Percentiles rank a stretch among this genome's conserved stretches.
phyloP scores from a whole-genome alignment of 2,797 vertebrate species.

The Anabas testudineus region DNA sequence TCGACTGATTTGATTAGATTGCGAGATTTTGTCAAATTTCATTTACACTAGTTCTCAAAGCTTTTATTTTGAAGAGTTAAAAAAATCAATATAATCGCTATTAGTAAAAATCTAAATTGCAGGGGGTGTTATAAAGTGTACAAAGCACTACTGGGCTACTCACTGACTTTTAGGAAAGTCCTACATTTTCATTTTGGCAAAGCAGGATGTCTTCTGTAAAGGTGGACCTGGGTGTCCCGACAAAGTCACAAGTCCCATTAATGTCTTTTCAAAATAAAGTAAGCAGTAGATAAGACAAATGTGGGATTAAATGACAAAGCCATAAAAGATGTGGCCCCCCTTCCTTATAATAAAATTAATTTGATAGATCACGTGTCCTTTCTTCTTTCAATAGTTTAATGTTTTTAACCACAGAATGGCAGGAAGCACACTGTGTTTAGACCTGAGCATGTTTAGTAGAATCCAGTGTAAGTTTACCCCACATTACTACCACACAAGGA shows the following conservation, averaged over 20 bases:
- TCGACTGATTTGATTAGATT: too few relatives aligned
- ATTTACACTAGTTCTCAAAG: neutral
- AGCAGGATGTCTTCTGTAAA: slow-evolving; percentile 33
- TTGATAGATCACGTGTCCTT: slow-evolving; percentile 34
- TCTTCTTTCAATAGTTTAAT: slow-evolving; percentile 3
- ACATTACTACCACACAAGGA: neutral
- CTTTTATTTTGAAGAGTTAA: slow-evolving; percentile 1
- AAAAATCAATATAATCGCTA: neutral
- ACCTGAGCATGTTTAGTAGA: slow-evolving; percentile 2
- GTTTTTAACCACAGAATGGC: slow-evolving; percentile 20
- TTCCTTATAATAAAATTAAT: slow-evolving; percentile 46
- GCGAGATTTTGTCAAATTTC: neutral
- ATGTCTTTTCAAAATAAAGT: slow-evolving; percentile 49
- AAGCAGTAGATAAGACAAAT: slow-evolving; percentile 52
- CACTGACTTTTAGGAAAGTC: neutral
- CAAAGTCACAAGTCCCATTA: slow-evolving; percentile 59
- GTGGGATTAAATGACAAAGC: slow-evolving; percentile 38
- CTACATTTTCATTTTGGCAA: slow-evolving; percentile 13
- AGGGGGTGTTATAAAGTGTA: neutral
- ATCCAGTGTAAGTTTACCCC: neutral
- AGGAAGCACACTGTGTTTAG: slow-evolving; percentile 3
- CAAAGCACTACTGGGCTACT: neutral
- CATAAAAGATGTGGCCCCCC: slow-evolving; percentile 17
- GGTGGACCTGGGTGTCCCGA: slow-evolving; percentile 10
- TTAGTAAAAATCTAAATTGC: neutral